Conservation (phyloP, 1,140 invertebrate species). For the Heterodera schachtii region DNA sequence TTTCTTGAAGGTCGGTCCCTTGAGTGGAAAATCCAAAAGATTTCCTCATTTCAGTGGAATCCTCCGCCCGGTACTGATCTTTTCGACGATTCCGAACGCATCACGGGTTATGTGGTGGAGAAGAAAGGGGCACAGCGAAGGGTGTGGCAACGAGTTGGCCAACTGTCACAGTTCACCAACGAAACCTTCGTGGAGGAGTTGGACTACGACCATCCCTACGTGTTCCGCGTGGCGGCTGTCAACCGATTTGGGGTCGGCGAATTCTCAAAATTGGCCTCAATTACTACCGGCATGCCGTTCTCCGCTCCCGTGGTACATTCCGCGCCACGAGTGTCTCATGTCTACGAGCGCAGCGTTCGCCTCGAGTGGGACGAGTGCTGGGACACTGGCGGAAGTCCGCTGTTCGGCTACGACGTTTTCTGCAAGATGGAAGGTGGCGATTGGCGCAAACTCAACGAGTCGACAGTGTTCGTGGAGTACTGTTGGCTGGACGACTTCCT, state of each 20-base stretch:
- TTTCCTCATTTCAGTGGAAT: constrained; percentile 75
- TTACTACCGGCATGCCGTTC: constrained; percentile 58
- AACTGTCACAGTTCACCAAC: constrained; percentile 49
- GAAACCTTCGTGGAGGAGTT: constrained; percentile 56
- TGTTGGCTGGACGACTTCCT: constrained; percentile 80
- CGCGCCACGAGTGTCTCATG: constrained; percentile 44
- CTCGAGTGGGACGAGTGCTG: constrained; percentile 91
- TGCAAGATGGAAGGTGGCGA: constrained; percentile 73
- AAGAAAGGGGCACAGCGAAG: constrained; percentile 68
- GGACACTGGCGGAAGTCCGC: constrained; percentile 86
- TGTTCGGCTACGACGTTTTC: constrained; percentile 94
- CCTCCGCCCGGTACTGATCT: constrained; percentile 74
- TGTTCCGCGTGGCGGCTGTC: constrained; percentile 59
- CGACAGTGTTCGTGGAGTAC: constrained; percentile 80
- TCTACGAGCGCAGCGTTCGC: constrained; percentile 36
- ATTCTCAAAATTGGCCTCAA: constrained; percentile 42
- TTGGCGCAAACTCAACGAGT: constrained; percentile 79
- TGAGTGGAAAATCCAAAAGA: background rate
- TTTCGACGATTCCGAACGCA: constrained; percentile 86
- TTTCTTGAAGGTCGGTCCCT: constrained; percentile 5
- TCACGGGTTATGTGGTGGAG: constrained; percentile 90
- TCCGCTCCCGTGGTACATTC: constrained; percentile 47
- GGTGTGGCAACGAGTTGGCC: constrained; percentile 52
- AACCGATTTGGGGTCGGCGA: constrained; percentile 60
- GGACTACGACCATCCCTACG: constrained; percentile 58